phyloP scores from a whole-genome alignment of 2,797 vertebrate genomes.

The Avahi laniger region DNA sequence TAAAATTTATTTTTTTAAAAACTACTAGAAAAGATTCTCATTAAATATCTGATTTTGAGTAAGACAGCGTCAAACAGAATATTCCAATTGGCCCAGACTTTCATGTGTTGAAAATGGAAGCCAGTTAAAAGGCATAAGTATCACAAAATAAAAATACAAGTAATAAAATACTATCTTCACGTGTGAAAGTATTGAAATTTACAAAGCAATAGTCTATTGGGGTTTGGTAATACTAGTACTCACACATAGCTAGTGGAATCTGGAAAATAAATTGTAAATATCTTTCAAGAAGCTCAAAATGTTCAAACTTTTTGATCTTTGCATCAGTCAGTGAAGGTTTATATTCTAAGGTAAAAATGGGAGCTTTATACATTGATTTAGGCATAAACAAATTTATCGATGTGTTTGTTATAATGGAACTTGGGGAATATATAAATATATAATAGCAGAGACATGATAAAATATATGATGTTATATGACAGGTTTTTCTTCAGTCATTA shows the following conservation, averaged over 20 bases:
- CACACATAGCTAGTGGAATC: not conserved
- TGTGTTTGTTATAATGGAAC: not conserved
- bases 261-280: not conserved
- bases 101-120: not conserved
- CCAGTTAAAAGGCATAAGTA: not conserved
- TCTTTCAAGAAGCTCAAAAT: not conserved
- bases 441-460: not conserved
- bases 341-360: not conserved
- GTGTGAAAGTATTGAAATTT: not conserved
- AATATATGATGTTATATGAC: not conserved
- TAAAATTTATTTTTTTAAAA: not conserved
- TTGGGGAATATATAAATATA: not conserved
- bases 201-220: not conserved
- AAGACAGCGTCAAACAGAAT: not conserved
- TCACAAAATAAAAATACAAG: not conserved
- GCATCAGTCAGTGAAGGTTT: not conserved
- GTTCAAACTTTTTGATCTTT: not conserved
- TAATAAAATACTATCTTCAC: not conserved
- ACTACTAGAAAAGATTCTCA: not conserved
- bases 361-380: not conserved
- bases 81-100: not conserved
- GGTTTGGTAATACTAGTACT: not conserved
- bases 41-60: not conserved
- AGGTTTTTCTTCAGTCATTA: too few species aligned
- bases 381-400: not conserved